A percentile compares a stretch with the other conserved stretches of the same genome.
Evolutionary conservation across 2,113 vertebrate genomes (phyloP).

Genomic region (Varanus komodoensis): DNA sequence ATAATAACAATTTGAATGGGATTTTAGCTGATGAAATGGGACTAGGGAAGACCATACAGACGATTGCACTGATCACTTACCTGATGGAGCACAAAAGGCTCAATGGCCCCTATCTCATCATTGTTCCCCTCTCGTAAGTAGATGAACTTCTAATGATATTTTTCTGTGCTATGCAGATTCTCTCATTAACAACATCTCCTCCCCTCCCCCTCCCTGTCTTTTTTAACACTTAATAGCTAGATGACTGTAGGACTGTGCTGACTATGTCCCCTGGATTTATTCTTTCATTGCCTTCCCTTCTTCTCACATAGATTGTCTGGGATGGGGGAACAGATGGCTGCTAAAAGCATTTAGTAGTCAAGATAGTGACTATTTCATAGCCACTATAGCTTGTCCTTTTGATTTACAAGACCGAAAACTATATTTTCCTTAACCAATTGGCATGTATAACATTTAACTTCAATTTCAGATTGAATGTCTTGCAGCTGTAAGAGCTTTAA

Average conservation of each 20-base stretch:
- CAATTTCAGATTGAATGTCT: not conserved
- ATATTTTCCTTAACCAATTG: not conserved
- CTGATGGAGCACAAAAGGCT: conserved; percentile 98
- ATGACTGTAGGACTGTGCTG: not conserved
- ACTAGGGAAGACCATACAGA: conserved; percentile 97
- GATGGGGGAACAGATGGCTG: not conserved
- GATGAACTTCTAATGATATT: not conserved
- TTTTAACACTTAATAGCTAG: conserved; percentile 23
- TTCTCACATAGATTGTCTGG: conserved; percentile 8
- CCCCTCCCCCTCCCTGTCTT: not conserved
- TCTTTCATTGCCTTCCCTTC: conserved; percentile 16
- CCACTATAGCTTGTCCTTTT: conserved; percentile 25
- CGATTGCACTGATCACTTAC: conserved; percentile 97
- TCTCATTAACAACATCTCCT: conserved; percentile 17
- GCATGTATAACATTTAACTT: not conserved
- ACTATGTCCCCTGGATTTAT: conserved; percentile 1
- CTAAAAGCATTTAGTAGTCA: not conserved
- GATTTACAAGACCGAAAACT: conserved; percentile 6
- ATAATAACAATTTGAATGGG: conserved; percentile 98
- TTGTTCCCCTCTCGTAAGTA: conserved; percentile 98
- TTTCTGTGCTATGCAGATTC: not conserved
- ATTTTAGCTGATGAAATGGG: conserved; percentile 99
- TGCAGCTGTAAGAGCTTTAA: not conserved
- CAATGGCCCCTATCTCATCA: conserved; percentile 98
- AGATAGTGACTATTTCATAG: not conserved